Percentiles rank a stretch among this genome's conserved stretches.
phyloP scores from a whole-genome alignment of 2,888 invertebrate species.

The Tinea semifulvella region DNA sequence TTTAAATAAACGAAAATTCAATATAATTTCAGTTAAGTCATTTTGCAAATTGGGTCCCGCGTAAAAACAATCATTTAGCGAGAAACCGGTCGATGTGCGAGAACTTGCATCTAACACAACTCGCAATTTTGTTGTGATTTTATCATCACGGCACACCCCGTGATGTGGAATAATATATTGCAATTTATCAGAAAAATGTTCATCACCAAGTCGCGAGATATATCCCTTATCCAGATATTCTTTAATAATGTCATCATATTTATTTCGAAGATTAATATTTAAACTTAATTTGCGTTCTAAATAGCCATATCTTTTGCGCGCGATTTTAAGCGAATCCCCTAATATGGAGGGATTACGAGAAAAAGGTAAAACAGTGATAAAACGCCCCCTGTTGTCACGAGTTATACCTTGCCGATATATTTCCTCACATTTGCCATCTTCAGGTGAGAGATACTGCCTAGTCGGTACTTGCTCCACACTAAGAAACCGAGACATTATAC shows the following conservation, averaged over 20 bases:
- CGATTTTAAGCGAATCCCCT: conserved; percentile 17
- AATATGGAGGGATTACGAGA: conserved; percentile 14
- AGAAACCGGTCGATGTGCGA: conserved; percentile 14
- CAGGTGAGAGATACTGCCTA: too few species aligned
- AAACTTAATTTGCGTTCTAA: conserved; percentile 16
- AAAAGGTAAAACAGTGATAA: conserved; percentile 18
- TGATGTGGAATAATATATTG: conserved; percentile 13
- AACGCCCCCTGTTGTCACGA: conserved; percentile 17
- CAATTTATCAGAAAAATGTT: background rate
- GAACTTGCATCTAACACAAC: conserved; percentile 14
- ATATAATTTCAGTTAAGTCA: conserved; percentile 1
- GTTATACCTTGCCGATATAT: conserved; percentile 15
- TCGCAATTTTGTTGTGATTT: conserved; percentile 10
- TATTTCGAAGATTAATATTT: background rate
- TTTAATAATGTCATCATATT: conserved; percentile 5
- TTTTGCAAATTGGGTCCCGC: conserved; percentile 17
- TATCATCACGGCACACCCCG: conserved; percentile 8
- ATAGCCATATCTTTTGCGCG: conserved; percentile 14
- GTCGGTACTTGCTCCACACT: too few species aligned
- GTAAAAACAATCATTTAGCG: conserved; percentile 19
- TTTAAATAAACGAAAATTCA: conserved; percentile 12
- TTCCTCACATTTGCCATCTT: conserved; percentile 17
- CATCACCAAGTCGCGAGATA: background rate
- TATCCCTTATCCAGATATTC: conserved; percentile 16
- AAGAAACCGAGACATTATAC: too few species aligned